phyloP scores from a whole-genome alignment of 2,888 invertebrate species.

The Timema cristinae region DNA sequence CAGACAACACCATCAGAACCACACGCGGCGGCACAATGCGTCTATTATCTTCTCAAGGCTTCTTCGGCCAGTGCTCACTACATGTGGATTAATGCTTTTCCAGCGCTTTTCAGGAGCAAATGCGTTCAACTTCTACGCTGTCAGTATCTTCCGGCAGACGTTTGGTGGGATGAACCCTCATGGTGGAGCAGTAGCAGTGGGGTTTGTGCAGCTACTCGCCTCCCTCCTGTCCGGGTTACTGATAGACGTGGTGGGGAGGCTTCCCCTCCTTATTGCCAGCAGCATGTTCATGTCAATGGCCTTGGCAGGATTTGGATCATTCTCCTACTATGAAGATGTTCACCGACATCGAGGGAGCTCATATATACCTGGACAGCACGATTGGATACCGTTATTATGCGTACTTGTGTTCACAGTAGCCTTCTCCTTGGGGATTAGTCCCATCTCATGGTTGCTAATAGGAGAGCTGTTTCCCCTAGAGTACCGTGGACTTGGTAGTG shows the following conservation, averaged over 20 bases:
- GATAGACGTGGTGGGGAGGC: constrained; percentile 80
- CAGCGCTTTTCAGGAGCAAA: constrained; percentile 77
- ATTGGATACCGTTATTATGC: constrained; percentile 80
- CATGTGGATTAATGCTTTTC: constrained; percentile 85
- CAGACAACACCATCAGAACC: constrained; percentile 42
- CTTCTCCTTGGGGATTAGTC: constrained; percentile 82
- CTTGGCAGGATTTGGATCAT: constrained; percentile 79
- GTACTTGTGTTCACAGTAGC: constrained; percentile 80
- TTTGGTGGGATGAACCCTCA: constrained; percentile 78
- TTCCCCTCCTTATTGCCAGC: constrained; percentile 78
- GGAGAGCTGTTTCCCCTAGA: constrained; percentile 80
- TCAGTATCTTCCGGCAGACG: constrained; percentile 80
- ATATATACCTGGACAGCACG: constrained; percentile 54
- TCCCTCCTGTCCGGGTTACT: constrained; percentile 75
- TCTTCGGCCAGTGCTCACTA: constrained; percentile 71
- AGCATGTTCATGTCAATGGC: constrained; percentile 81
- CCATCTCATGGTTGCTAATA: constrained; percentile 80
- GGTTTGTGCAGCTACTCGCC: constrained; percentile 78
- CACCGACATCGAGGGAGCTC: constrained; percentile 45
- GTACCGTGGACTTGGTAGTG: constrained; percentile 80
- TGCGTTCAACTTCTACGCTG: constrained; percentile 81
- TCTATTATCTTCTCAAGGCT: constrained; percentile 46
- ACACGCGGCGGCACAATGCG: constrained; percentile 41
- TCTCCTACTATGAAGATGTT: constrained; percentile 73
- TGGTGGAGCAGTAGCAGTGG: constrained; percentile 79